Evolutionary conservation across 2,797 vertebrate species (phyloP).

Genomic region (Sebastes melanostomus): DNA sequence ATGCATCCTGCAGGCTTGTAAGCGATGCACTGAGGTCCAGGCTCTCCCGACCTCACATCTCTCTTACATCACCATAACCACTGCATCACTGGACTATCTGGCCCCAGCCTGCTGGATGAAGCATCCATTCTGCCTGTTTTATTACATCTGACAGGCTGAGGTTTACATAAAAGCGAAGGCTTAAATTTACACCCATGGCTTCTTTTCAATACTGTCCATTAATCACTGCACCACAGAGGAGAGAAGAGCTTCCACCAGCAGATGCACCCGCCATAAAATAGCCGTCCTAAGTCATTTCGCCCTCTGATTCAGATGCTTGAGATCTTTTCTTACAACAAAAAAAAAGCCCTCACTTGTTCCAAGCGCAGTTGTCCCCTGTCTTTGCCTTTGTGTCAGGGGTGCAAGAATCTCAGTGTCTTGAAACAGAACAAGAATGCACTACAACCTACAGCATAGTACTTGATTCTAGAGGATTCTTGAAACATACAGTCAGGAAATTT

Average conservation of each 20-base stretch:
- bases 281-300: neutral
- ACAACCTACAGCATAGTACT: neutral
- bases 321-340: neutral
- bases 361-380: neutral
- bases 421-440: neutral
- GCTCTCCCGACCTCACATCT: slow-evolving; percentile 30
- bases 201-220: slow-evolving; percentile 14
- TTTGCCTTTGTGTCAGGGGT: neutral
- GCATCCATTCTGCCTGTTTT: slow-evolving; percentile 25
- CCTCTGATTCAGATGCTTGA: neutral
- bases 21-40: slow-evolving; percentile 49
- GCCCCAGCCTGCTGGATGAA: slow-evolving; percentile 7
- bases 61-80: slow-evolving; percentile 26
- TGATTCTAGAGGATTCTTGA: too few species aligned
- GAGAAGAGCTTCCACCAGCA: slow-evolving; percentile 11
- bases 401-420: neutral
- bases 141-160: slow-evolving; percentile 50
- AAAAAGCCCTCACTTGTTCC: neutral
- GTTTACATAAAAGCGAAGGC: slow-evolving; percentile 24
- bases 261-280: slow-evolving; percentile 13
- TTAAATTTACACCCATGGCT: slow-evolving; percentile 29
- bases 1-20: slow-evolving; percentile 58
- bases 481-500: too few species aligned
- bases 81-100: slow-evolving; percentile 29
- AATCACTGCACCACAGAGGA: slow-evolving; percentile 13